Percentiles rank a stretch among this genome's conserved stretches.
Evolutionary conservation across 1,140 invertebrate species (phyloP).

Genomic region (Arion vulgaris): DNA sequence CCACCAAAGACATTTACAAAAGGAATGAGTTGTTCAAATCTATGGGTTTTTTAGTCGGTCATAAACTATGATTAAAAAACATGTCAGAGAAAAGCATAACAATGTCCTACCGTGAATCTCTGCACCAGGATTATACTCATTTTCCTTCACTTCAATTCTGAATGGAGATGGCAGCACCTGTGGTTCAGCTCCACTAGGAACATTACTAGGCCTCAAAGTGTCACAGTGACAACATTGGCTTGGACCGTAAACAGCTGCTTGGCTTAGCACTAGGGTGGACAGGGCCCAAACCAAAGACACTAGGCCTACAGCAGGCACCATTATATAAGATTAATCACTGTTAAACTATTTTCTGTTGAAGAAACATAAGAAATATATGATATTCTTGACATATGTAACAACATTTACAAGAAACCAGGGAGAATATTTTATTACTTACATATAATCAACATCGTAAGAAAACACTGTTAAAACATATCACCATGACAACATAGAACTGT

Average conservation of each 20-base stretch:
- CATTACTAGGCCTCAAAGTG: slow-evolving; percentile 39
- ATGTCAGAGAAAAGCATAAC: no score
- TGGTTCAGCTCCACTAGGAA: slow-evolving; percentile 35
- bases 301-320: slow-evolving; percentile 9
- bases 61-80: no score
- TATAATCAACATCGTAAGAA: no score
- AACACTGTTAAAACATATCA: no score
- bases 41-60: no score
- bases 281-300: slow-evolving; percentile 7
- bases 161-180: slow-evolving; percentile 57
- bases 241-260: slow-evolving; percentile 27
- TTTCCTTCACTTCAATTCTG: slow-evolving; percentile 46
- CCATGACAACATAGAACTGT: no score
- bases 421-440: no score
- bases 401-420: no score
- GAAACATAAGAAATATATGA: background rate
- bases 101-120: slow-evolving; percentile 46
- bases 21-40: no score
- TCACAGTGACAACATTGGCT: slow-evolving; percentile 51
- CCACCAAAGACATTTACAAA: no score
- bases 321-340: slow-evolving; percentile 3
- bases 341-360: background rate
- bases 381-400: no score
- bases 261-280: background rate
- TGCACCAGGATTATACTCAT: slow-evolving; percentile 37